These are phyloP conservation scores for Drosophila trapezifrons DNA, from an alignment of 1,140 invertebrate species.

Conservation along the genomic window DNA sequence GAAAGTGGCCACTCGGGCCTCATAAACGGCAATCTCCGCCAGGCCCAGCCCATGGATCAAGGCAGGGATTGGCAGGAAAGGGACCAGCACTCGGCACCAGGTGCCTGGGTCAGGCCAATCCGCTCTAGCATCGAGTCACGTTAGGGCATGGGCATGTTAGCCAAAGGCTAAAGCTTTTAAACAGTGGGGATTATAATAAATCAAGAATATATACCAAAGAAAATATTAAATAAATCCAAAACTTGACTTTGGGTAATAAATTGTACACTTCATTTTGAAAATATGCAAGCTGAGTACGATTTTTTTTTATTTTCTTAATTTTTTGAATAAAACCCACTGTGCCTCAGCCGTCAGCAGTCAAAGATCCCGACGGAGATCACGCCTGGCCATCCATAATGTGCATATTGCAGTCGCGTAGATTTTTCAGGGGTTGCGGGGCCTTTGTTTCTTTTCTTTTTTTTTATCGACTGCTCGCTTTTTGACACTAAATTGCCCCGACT, in stretches of 20 bases:
- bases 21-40: conserved; percentile 70
- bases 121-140: conserved; percentile 52
- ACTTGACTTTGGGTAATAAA: too few species aligned
- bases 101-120: conserved; percentile 56
- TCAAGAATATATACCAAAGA: too few species aligned
- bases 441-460: conserved; percentile 15
- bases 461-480: conserved; percentile 73
- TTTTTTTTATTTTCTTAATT: not conserved
- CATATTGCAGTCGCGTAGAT: conserved; percentile 58
- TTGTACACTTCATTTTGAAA: too few species aligned
- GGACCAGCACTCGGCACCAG: conserved; percentile 41
- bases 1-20: conserved; percentile 66
- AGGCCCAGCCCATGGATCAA: conserved; percentile 40
- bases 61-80: conserved; percentile 12
- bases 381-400: conserved; percentile 68
- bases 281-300: not conserved
- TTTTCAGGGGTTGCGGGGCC: conserved; percentile 20
- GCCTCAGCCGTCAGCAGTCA: conserved; percentile 11
- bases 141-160: conserved; percentile 72
- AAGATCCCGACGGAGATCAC: conserved; percentile 42
- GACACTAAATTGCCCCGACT: conserved; percentile 76
- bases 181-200: too few species aligned
- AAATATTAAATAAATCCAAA: too few species aligned
- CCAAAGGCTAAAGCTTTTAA: conserved; percentile 24
- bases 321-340: not conserved